phyloP scores from a whole-genome alignment of 2,888 invertebrate genomes.

The Drosophila kambysellisi region DNA sequence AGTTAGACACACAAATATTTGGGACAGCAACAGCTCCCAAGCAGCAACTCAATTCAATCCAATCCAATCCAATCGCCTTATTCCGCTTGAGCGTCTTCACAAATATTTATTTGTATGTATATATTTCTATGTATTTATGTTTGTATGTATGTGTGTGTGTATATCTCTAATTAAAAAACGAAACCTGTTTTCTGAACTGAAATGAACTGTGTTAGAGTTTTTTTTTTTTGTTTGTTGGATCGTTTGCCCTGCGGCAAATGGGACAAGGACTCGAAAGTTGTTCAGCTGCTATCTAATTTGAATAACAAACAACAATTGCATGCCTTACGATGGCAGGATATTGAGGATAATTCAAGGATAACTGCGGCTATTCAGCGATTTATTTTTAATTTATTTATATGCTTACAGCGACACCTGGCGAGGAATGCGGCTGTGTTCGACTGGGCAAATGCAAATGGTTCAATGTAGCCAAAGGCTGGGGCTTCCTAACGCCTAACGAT shows the following conservation, averaged over 20 bases:
- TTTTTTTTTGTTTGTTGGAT: slow-evolving; percentile 7
- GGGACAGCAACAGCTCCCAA: slow-evolving; percentile 22
- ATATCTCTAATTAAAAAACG: slow-evolving; percentile 24
- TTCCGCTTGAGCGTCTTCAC: slow-evolving; percentile 29
- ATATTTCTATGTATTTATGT: not conserved
- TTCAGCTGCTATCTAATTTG: slow-evolving; percentile 69
- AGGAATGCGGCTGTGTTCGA: slow-evolving; percentile 86
- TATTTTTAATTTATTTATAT: not conserved
- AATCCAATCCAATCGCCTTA: slow-evolving; percentile 49
- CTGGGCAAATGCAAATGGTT: slow-evolving; percentile 97
- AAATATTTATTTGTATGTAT: not conserved
- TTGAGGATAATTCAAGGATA: slow-evolving; percentile 39
- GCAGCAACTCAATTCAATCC: slow-evolving; percentile 33
- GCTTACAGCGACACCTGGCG: slow-evolving; percentile 68
- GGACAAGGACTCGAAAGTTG: slow-evolving; percentile 66
- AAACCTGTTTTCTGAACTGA: slow-evolving; percentile 47
- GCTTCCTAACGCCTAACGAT: slow-evolving; percentile 96
- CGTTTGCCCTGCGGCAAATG: slow-evolving; percentile 70
- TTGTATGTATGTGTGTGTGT: not conserved
- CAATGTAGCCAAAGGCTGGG: slow-evolving; percentile 98
- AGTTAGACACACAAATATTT: slow-evolving; percentile 23
- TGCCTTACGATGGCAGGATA: slow-evolving; percentile 58
- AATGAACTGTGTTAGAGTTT: slow-evolving; percentile 24
- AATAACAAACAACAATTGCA: slow-evolving; percentile 61
- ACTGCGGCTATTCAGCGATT: not conserved